Conservation (phyloP, 1,140 invertebrate genomes). For the Musca domestica region DNA sequence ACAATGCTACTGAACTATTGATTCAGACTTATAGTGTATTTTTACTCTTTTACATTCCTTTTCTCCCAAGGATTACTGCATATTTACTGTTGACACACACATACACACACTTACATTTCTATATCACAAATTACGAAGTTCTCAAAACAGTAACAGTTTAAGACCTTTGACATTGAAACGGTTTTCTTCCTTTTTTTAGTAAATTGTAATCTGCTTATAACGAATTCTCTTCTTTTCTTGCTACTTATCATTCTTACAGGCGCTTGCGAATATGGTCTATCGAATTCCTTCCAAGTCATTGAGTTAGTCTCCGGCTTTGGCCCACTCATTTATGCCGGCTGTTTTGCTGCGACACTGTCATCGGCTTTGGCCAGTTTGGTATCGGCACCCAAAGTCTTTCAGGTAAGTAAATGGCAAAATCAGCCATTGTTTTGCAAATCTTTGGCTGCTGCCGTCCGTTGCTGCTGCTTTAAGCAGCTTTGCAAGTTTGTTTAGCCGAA, state of each 20-base stretch:
- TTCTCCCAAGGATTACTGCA: no score
- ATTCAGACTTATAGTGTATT: no score
- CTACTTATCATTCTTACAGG: constrained; percentile 25
- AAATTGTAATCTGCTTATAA: constrained; percentile 17
- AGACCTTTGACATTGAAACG: not conserved
- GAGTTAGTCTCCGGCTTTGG: constrained; percentile 86
- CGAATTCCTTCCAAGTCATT: constrained; percentile 74
- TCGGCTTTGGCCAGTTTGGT: constrained; percentile 94
- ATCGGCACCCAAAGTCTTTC: constrained; percentile 91
- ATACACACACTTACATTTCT: no score
- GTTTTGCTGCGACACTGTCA: constrained; percentile 93
- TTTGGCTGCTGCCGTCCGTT: no score
- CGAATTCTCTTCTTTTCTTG: not conserved
- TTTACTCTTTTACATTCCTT: no score
- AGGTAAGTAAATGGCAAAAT: constrained; percentile 54
- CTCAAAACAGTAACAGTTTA: no score
- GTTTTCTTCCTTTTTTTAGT: not conserved
- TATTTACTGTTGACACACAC: no score
- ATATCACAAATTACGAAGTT: no score
- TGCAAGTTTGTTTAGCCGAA: not conserved
- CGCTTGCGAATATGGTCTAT: constrained; percentile 70
- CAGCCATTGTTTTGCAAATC: not conserved
- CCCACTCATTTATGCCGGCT: constrained; percentile 92
- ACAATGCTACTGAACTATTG: no score
- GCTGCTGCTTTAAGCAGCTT: not conserved